Percentiles rank a stretch among this genome's conserved stretches.
phyloP scores from a whole-genome alignment of 2,888 invertebrate genomes.

The Crematogaster levior region DNA sequence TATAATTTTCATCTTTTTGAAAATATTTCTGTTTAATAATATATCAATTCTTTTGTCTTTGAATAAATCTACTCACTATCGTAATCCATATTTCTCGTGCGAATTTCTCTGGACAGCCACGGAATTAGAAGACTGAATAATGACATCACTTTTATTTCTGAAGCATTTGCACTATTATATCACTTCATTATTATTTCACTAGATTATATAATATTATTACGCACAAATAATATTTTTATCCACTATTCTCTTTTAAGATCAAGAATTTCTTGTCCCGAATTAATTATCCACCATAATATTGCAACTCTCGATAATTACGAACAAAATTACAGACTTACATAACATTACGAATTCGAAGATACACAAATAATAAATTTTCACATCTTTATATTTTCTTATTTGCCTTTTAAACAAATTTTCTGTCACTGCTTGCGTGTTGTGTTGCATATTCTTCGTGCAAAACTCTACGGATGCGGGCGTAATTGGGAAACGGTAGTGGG shows the following conservation, averaged over 20 bases:
- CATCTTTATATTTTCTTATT: not conserved
- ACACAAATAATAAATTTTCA: not conserved
- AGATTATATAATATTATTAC: conserved; percentile 19
- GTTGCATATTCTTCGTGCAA: conserved; percentile 4
- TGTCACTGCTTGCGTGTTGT: not conserved
- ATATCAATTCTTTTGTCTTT: not conserved
- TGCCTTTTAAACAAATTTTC: conserved; percentile 3
- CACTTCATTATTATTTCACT: not conserved
- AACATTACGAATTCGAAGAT: not conserved
- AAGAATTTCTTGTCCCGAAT: not conserved
- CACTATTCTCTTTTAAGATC: not conserved
- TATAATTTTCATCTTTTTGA: not conserved
- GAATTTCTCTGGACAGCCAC: not conserved
- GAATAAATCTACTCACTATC: conserved; percentile 12
- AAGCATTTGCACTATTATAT: conserved; percentile 29
- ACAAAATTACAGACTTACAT: not conserved
- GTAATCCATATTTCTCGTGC: not conserved
- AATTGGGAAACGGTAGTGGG: conserved; percentile 6
- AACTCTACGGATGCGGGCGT: conserved; percentile 1
- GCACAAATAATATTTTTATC: not conserved
- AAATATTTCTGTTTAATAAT: not conserved
- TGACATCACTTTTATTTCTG: conserved; percentile 44
- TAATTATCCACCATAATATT: not conserved
- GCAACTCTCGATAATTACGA: not conserved
- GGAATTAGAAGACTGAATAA: conserved; percentile 3